These are phyloP conservation scores for Halictus rubicundus DNA, from an alignment of 1,140 invertebrate genomes.

Conservation along the genomic window DNA sequence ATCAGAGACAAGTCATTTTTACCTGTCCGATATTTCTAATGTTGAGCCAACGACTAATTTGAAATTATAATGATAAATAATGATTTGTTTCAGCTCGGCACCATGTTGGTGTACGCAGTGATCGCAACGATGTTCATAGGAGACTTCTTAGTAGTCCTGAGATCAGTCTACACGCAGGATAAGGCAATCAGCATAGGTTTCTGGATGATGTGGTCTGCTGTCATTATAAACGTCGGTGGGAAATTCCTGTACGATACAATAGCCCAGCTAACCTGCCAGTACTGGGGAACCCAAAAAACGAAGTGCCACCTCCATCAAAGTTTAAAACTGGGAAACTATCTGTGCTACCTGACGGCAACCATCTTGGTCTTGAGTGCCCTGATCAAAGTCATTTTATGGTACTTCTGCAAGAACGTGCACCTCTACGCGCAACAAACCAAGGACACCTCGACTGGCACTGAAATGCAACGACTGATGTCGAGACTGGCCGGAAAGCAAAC, in stretches of 20 bases:
- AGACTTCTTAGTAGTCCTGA: constrained; percentile 82
- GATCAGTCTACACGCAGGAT: constrained; percentile 81
- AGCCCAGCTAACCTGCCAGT: constrained; percentile 69
- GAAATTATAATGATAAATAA: too few relatives aligned
- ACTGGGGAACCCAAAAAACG: constrained; percentile 64
- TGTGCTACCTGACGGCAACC: constrained; percentile 69
- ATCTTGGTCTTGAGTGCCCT: constrained; percentile 62
- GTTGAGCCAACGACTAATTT: too few relatives aligned
- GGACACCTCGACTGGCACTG: constrained; percentile 39
- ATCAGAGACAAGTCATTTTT: too few relatives aligned
- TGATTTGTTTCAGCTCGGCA: constrained; percentile 60
- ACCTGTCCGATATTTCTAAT: too few relatives aligned
- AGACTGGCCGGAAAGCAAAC: background rate
- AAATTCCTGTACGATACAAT: constrained; percentile 81
- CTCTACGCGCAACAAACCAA: constrained; percentile 61
- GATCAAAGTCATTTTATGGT: constrained; percentile 65
- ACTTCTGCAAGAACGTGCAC: constrained; percentile 65
- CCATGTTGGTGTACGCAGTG: constrained; percentile 65
- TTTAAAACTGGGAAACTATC: constrained; percentile 66
- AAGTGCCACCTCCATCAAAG: constrained; percentile 70
- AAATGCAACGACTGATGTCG: constrained; percentile 54
- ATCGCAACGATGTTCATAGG: constrained; percentile 80
- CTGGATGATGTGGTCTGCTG: constrained; percentile 78
- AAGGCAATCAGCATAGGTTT: constrained; percentile 83
- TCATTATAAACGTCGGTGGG: constrained; percentile 82